Conservation (phyloP, 1,140 invertebrate species). For the Heterodera schachtii region DNA sequence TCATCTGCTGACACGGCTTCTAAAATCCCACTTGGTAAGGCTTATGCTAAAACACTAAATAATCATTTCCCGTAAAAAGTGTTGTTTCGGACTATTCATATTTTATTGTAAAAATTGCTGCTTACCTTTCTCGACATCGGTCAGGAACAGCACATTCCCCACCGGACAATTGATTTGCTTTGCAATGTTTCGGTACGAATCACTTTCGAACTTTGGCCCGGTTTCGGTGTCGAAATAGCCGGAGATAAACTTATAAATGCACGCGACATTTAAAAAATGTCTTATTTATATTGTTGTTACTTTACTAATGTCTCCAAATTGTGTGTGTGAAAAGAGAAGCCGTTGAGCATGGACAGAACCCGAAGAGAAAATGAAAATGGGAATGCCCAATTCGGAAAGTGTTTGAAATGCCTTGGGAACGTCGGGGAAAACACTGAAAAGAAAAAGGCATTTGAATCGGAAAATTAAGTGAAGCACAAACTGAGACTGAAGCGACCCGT, state of each 20-base stretch:
- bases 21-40: background rate
- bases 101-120: background rate
- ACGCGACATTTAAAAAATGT: no score
- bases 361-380: constrained; percentile 85
- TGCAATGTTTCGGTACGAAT: constrained; percentile 78
- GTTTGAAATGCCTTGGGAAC: constrained; percentile 76
- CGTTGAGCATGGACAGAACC: constrained; percentile 88
- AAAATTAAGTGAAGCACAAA: constrained; percentile 43
- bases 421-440: constrained; percentile 76
- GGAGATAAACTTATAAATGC: constrained; percentile 71
- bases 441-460: background rate
- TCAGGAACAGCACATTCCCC: constrained; percentile 79
- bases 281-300: background rate
- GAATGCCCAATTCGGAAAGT: constrained; percentile 73
- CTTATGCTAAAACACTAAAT: no score
- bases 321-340: constrained; percentile 79
- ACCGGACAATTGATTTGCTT: constrained; percentile 72
- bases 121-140: constrained; percentile 79
- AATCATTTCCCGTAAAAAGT: no score
- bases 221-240: constrained; percentile 84
- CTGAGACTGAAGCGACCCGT: constrained; percentile 80
- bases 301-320: constrained; percentile 75
- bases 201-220: constrained; percentile 76
- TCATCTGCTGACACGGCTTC: constrained; percentile 76
- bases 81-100: no score